Base-by-base conservation (phyloP, 2,888 invertebrate genomes). In the Pyrochroa serraticornis region DNA sequence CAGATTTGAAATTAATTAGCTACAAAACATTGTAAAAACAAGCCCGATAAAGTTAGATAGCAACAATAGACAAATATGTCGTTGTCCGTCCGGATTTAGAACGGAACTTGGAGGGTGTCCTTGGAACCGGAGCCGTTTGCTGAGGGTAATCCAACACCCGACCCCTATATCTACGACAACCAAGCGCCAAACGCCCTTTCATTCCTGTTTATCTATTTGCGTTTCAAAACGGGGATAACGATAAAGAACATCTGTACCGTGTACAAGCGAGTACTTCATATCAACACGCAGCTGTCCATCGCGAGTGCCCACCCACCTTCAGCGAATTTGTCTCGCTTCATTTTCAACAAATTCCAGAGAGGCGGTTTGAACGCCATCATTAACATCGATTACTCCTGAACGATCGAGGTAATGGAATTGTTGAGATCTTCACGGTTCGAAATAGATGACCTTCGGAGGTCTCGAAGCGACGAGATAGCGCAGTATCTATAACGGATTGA, bases 211-310 rank as follows among this genome's bases (percentile, higher is more conserved):
- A 56, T 50, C 49, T 56, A 45, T 50, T 56, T 50, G 50, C 43
- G 46, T 56, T 57, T 32, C 9, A 31, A 38, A 51, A 46, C 39
- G 22, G 46, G 45, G 53, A 53, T 35, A 33, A 31, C 57, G 57
- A 57, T 57, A 51, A 50, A 46, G 57, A 57, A 51, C 57, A 57
- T 57, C 57, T 57, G 57, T 52, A 57, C 36, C 36, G 13, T 43
- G 42, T 49, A 31, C 48, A 31, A 22, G 22, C 51, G 51, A 52
- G 57, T 57, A 57, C 47, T 52, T 57, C 51, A 57, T 57, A 57
- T 57, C 51, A 48, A 48, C 51, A 42, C 51, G 57, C 57, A 57
- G 57, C 57, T 57, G 57, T 51, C 57, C 50, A 33, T 46, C 33
- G 31, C 22, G 22, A 5, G 22, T 22, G 22, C 5, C 57, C 51